phyloP scores from a whole-genome alignment of 2,113 vertebrate genomes.

The Mirounga angustirostris region DNA sequence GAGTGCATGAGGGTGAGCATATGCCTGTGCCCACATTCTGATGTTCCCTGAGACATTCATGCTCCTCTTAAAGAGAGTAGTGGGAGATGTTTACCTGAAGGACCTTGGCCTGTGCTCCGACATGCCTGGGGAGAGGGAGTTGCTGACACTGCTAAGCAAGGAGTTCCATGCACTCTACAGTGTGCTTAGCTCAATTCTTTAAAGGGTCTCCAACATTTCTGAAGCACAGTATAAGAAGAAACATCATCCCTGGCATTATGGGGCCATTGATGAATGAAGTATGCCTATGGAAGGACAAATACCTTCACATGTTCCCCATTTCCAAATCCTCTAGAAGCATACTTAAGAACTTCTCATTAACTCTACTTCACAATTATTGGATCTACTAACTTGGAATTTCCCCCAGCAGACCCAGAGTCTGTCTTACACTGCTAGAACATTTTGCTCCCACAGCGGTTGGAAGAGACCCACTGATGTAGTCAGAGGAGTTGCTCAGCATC shows the following conservation, averaged over 20 bases:
- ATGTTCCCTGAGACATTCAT: neutral
- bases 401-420: neutral
- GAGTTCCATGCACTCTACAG: neutral
- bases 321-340: neutral
- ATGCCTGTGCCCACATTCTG: neutral
- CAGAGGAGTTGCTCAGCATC: constrained; percentile 73
- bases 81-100: neutral
- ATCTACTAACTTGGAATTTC: constrained; percentile 29
- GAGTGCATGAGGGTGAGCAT: neutral
- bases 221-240: neutral
- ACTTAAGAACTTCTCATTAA: constrained; percentile 27
- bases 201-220: neutral
- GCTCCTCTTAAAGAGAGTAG: neutral
- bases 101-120: neutral
- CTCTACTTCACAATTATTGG: neutral
- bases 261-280: neutral
- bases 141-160: neutral
- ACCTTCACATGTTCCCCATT: neutral
- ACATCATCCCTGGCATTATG: neutral
- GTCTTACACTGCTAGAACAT: neutral
- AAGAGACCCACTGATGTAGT: constrained; percentile 69
- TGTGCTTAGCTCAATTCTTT: neutral
- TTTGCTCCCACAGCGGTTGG: constrained; percentile 59
- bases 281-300: neutral
- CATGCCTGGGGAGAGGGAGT: neutral